phyloP scores from a whole-genome alignment of 2,113 vertebrate genomes.

The Motacilla alba region DNA sequence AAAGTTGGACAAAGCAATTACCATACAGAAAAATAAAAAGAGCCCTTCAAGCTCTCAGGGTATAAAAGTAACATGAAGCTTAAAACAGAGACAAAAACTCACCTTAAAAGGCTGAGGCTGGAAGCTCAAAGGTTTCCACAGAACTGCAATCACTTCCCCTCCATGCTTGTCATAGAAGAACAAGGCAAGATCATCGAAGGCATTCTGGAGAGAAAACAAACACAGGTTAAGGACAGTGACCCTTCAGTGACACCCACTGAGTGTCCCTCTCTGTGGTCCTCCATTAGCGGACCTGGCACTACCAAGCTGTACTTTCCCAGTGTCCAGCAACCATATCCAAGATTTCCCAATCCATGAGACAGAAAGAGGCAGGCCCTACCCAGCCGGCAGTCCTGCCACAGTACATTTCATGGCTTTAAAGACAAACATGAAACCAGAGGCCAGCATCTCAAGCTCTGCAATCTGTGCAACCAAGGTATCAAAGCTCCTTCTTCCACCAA shows the following conservation, averaged over 20 bases:
- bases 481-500: not conserved
- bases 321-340: not conserved
- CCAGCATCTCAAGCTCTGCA: not conserved
- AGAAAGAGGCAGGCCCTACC: not conserved
- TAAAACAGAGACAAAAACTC: not conserved
- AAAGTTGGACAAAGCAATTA: not conserved
- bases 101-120: slow-evolving; percentile 88
- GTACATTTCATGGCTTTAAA: not conserved
- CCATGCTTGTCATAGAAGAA: slow-evolving; percentile 93
- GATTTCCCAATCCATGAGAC: not conserved
- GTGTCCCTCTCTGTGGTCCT: not conserved
- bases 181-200: slow-evolving; percentile 87
- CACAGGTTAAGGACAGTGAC: not conserved
- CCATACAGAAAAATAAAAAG: not conserved
- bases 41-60: not conserved
- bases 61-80: not conserved
- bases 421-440: not conserved
- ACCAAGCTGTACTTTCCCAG: not conserved
- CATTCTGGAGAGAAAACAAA: slow-evolving; percentile 71
- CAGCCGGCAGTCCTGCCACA: not conserved
- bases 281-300: not conserved
- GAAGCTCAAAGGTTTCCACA: slow-evolving; percentile 94
- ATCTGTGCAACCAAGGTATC: not conserved
- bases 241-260: not conserved
- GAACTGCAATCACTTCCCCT: slow-evolving; percentile 87